Percentiles rank a stretch among this genome's conserved stretches.
These are phyloP conservation scores for Acleris cristana DNA, from an alignment of 2,888 invertebrate genomes.

Conservation along the genomic window DNA sequence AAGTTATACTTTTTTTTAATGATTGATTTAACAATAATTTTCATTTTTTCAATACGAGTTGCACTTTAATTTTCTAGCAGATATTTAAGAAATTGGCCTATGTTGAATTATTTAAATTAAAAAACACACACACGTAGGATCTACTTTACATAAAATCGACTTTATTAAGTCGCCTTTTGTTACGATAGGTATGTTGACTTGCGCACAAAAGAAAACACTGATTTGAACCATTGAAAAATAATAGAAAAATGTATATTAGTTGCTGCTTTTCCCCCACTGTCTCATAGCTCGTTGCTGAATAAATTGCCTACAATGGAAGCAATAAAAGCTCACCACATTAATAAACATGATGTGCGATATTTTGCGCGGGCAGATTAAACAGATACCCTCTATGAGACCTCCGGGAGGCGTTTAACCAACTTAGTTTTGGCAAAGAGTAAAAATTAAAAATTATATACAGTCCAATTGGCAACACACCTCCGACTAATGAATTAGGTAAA, in stretches of 20 bases:
- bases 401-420: slow-evolving; percentile 72
- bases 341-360: slow-evolving; percentile 74
- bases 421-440: slow-evolving; percentile 50
- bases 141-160: no score
- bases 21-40: no score
- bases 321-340: slow-evolving; percentile 70
- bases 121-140: no score
- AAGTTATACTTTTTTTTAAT: no score
- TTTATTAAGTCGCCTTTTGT: no score
- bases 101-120: no score
- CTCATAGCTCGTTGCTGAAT: slow-evolving; percentile 52
- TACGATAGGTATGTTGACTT: no score
- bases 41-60: no score
- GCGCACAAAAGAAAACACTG: no score
- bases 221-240: no score
- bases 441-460: background rate
- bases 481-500: background rate
- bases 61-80: no score
- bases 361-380: slow-evolving; percentile 73
- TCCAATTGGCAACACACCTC: background rate
- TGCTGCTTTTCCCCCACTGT: background rate
- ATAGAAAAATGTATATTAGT: background rate
- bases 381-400: slow-evolving; percentile 68
- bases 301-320: slow-evolving; percentile 64
- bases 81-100: no score